Evolutionary conservation across 2,797 vertebrate genomes (phyloP).

Genomic region (Clarias fuscus): DNA sequence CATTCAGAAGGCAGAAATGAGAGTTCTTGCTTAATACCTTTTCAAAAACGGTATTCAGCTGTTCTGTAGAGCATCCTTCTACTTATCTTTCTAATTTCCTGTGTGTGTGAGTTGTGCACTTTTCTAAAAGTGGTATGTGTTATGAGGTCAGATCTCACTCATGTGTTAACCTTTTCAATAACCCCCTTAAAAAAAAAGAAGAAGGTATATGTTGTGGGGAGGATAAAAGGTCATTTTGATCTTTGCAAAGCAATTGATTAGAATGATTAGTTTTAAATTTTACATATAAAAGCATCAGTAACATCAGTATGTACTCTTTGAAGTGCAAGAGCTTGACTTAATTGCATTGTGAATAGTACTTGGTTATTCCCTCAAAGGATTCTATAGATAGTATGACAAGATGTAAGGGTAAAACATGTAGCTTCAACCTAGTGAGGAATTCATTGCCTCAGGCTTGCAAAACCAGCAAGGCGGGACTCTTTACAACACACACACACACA

Average conservation of each 20-base stretch:
- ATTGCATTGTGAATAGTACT: background rate
- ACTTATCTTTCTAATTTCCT: background rate
- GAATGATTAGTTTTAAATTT: no score
- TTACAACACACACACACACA: slow-evolving; percentile 25
- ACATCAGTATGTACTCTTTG: background rate
- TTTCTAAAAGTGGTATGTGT: slow-evolving; percentile 49
- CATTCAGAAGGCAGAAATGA: background rate
- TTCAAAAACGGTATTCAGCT: background rate
- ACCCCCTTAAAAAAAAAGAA: background rate
- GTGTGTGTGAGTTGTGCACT: slow-evolving; percentile 15
- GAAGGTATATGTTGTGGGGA: background rate
- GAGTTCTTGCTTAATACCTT: background rate
- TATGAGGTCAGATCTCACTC: slow-evolving; percentile 50
- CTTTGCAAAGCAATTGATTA: background rate
- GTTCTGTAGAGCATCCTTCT: background rate
- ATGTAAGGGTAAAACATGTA: slow-evolving; percentile 21
- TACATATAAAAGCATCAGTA: background rate
- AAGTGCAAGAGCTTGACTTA: background rate
- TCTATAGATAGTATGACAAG: slow-evolving; percentile 51
- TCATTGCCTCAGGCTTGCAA: slow-evolving; percentile 71
- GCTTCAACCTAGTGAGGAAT: slow-evolving; percentile 70
- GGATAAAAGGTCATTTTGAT: background rate
- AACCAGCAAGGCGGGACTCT: slow-evolving; percentile 62
- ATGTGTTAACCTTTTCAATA: slow-evolving; percentile 44
- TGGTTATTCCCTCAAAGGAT: background rate